phyloP scores from a whole-genome alignment of 2,888 invertebrate species.

The Priocnemis perturbator region DNA sequence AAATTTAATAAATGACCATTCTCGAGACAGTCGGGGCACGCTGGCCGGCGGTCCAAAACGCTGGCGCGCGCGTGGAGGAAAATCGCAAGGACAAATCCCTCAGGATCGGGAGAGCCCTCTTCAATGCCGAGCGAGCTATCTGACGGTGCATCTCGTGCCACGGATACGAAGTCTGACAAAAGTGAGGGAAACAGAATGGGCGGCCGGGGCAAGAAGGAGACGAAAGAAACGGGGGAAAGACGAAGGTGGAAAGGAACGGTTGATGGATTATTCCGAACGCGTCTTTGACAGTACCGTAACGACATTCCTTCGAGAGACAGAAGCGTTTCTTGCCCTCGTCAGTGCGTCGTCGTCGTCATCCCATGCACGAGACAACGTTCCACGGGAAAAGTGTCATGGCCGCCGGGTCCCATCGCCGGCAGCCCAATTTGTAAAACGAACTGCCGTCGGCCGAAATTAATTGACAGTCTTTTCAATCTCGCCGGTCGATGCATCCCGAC shows the following conservation, averaged over 20 bases:
- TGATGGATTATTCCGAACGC: slow-evolving; percentile 62
- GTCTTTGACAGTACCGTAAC: slow-evolving; percentile 59
- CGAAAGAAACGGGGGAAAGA: slow-evolving; percentile 22
- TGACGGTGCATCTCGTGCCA: slow-evolving; percentile 41
- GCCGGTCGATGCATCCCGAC: slow-evolving; percentile 4
- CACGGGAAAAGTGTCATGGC: slow-evolving; percentile 13
- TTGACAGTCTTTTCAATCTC: slow-evolving; percentile 12
- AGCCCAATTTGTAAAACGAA: slow-evolving; percentile 27
- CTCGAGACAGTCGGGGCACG: too few relatives aligned
- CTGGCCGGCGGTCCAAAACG: slow-evolving; percentile 25
- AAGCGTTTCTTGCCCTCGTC: slow-evolving; percentile 10
- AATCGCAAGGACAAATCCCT: slow-evolving; percentile 36
- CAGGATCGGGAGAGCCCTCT: slow-evolving; percentile 29
- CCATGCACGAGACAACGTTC: not conserved
- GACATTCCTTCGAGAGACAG: slow-evolving; percentile 46
- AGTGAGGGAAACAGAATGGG: slow-evolving; percentile 24
- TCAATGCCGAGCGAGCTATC: slow-evolving; percentile 38
- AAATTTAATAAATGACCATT: too few relatives aligned
- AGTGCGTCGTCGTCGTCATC: slow-evolving; percentile 6
- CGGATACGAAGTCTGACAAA: slow-evolving; percentile 9
- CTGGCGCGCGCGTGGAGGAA: slow-evolving; percentile 22
- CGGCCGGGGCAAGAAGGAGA: not conserved
- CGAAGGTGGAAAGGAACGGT: slow-evolving; percentile 34
- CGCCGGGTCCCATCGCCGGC: slow-evolving; percentile 3
- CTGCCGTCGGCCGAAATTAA: slow-evolving; percentile 18